Base-by-base conservation (phyloP, 2,113 vertebrate species). In the Mus spicilegus region DNA sequence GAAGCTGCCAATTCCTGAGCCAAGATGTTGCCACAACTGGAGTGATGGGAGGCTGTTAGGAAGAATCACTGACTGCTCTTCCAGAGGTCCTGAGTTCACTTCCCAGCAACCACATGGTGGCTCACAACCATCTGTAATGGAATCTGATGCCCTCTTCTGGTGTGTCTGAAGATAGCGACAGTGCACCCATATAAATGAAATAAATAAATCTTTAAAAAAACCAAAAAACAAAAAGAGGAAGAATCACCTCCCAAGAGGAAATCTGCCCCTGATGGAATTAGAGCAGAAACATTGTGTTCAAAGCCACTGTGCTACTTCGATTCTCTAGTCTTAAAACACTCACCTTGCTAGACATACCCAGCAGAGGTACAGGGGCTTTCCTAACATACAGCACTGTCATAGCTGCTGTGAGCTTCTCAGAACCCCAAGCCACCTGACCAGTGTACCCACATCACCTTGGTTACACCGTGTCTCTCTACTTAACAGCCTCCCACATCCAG, bases 301-400 rank as follows among this genome's bases (percentile, higher is more conserved):
- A 20, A 67, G 86, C 33, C 46, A 39, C 56, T 24, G 49, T 75
- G 76, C 28, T 78, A 4, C 26, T 51, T 46, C 46, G 17, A 84
- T 81, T 73, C 19, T 78, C n/a, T 56, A 67, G 61, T 46, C 28
- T 94, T 70, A 58, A 73, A 96, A 89, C 12, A 92, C 20, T 93
- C 65, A 24, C 20, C 11, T 33, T 42, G 51, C 10, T 28, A 33
- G 20, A 58, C 30, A 69, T 61, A 89, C 42, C 42, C 20, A 1
- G 28, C 80, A 39, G 14, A 17, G 12, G 1, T 0, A 10, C 24
- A 72, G 20, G 28, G 4, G 14, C 36, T 72, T 88, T 58, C 73
- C 67, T 58, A 75, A 86, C 7, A 85, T 7, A 49, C 11, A 89
- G 84, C 39, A 39, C 85, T 6, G 14, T 91, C 19, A 8, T 20